Evolutionary conservation across 2,113 vertebrate genomes (phyloP).

Genomic region (Takifugu bimaculatus): DNA sequence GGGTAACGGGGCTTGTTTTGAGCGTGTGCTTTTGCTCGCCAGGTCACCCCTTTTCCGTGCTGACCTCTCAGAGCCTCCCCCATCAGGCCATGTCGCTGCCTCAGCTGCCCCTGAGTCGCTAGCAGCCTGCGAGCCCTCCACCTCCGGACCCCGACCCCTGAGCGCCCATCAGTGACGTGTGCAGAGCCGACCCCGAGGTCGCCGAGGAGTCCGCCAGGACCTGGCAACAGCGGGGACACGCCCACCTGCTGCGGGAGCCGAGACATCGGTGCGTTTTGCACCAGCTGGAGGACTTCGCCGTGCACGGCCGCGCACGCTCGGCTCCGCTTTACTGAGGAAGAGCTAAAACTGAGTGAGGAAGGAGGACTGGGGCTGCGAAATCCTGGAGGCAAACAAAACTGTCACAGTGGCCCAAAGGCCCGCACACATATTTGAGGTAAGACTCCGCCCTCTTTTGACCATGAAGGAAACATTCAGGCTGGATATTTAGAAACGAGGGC

Average conservation of each 20-base stretch:
- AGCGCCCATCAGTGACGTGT: constrained; percentile 47
- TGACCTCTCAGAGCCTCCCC: constrained; percentile 80
- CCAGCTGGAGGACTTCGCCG: constrained; percentile 26
- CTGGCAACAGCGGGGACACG: constrained; percentile 10
- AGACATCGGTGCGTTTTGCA: constrained; percentile 29
- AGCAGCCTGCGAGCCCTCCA: constrained; percentile 43
- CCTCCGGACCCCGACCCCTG: constrained; percentile 43
- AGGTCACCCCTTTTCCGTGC: constrained; percentile 95
- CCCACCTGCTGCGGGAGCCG: constrained; percentile 26
- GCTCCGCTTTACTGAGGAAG: not conserved
- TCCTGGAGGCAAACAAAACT: constrained; percentile 38
- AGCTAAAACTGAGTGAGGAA: constrained; percentile 4
- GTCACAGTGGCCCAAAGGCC: constrained; percentile 24
- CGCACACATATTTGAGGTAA: constrained; percentile 56
- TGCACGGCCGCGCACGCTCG: not conserved
- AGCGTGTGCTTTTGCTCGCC: constrained; percentile 12
- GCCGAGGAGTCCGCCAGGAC: constrained; percentile 46
- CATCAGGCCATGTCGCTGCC: constrained; percentile 81
- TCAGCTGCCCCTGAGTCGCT: constrained; percentile 84
- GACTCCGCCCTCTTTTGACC: constrained; percentile 48
- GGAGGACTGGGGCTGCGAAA: constrained; percentile 25
- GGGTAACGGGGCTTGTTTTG: not conserved
- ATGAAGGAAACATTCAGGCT: constrained; percentile 55
- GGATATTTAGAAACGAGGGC: constrained; percentile 4
- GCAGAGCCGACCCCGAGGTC: constrained; percentile 43